These are phyloP conservation scores for Laterallus jamaicensis DNA, from an alignment of 2,113 vertebrate species.

Conservation along the genomic window DNA sequence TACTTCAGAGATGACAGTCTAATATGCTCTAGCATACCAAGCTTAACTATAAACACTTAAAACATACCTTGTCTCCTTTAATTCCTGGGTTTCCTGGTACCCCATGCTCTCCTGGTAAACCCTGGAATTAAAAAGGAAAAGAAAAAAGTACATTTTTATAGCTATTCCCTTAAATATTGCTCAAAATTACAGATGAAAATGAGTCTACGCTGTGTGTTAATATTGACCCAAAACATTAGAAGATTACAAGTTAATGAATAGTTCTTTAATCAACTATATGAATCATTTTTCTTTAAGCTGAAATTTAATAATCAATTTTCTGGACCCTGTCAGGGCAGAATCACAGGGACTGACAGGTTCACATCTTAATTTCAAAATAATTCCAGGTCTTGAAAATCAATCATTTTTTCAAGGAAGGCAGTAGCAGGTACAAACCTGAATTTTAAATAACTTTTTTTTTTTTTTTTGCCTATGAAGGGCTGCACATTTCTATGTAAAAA, in stretches of 20 bases:
- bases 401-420: neutral
- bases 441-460: neutral
- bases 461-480: neutral
- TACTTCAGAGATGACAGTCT: neutral
- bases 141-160: neutral
- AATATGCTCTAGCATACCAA: neutral
- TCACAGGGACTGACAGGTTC: neutral
- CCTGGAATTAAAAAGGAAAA: constrained; percentile 75
- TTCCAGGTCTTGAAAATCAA: neutral
- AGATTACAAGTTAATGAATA: neutral
- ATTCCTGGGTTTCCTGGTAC: constrained; percentile 83
- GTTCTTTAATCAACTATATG: neutral
- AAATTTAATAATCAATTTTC: neutral
- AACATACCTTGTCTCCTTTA: constrained; percentile 92
- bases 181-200: neutral
- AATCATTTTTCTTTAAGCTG: neutral
- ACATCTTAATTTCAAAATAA: neutral
- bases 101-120: constrained; percentile 81
- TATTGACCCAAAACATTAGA: neutral
- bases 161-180: neutral
- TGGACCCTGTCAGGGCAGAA: neutral
- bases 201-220: neutral
- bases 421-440: neutral
- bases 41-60: neutral
- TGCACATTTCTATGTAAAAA: neutral